Evolutionary conservation across 2,797 vertebrate genomes (phyloP), one percentile per base, ranked within the genome.

Genomic region (Phrynocephalus vlangalii): DNA sequence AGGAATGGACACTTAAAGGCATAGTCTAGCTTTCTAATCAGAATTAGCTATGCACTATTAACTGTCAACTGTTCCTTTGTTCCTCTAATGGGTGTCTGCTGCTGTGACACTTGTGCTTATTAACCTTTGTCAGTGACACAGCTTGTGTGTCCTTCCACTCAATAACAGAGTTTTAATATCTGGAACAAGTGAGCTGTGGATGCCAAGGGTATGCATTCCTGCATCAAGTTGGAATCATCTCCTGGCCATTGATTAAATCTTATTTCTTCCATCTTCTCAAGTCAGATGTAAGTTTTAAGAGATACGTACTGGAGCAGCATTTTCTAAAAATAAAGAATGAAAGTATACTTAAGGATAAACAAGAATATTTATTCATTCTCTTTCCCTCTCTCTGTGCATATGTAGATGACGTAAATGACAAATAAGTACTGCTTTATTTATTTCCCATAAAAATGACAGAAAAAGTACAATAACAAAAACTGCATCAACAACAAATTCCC

Each of bases 31-130:
- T 88, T 88, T 88, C 76, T 52, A 81, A 85, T 88, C 77, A 85
- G 83, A 88, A 88, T 88, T 85, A 85, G 87, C 83, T 85, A 88
- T 84, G 87, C 83, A 84, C 83, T 88, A 76, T 88, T 85, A 88
- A 88, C 87, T 85, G 83, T 81, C 78, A 84, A 85, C 83, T 81
- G 78, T 8, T 81, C 30, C 60, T 88, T 88, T 88, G 83, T 80
- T 88, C 87, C 78, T 73, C 82, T 85, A 82, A 82, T 84, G 84
- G 50, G 24, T 79, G 68, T 92, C 91, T 84, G 80, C 87, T 83
- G 87, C 89, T 88, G 84, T 83, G 84, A 82, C 83, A 24, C 83
- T 91, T 83, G 50, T 84, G 73, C 63, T 86, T 86, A 85, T 90
- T 88, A 92, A 90, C 78, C 81, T 89, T 60, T 87, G 71, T 81